Conservation (phyloP, 2,888 invertebrate genomes). For the Drosophila maculinotata region DNA sequence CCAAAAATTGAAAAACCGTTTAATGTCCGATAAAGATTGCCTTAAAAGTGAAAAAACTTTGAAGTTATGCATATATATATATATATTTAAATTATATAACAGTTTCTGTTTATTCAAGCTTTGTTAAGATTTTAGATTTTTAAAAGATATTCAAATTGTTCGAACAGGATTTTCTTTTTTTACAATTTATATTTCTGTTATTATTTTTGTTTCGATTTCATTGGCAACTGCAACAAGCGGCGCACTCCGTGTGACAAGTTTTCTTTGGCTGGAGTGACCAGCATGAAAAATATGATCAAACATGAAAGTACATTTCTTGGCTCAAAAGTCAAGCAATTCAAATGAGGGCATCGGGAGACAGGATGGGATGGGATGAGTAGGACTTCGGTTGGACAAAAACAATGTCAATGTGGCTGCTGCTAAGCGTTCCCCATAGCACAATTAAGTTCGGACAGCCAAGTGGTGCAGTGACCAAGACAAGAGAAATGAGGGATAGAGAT, state of each 20-base stretch:
- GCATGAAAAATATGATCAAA: constrained; percentile 42
- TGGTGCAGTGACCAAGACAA: constrained; percentile 4
- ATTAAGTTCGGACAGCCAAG: constrained; percentile 49
- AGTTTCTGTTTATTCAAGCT: no score
- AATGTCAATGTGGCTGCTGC: constrained; percentile 58
- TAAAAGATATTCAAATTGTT: not conserved
- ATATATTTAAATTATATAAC: no score
- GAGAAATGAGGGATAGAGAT: no score
- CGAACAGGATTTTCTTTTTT: constrained; percentile 3
- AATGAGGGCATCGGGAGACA: no score
- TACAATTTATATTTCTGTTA: constrained; percentile 6
- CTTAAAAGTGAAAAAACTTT: no score
- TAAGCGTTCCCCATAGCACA: constrained; percentile 58
- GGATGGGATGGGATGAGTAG: not conserved
- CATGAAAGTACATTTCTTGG: constrained; percentile 47
- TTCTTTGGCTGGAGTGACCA: constrained; percentile 26
- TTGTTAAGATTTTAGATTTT: no score
- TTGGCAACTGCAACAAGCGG: constrained; percentile 35
- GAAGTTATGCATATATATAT: no score
- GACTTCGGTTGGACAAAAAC: constrained; percentile 24
- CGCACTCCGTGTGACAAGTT: constrained; percentile 30
- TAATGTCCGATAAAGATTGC: no score
- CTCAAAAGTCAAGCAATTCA: constrained; percentile 61
- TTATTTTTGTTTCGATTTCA: constrained; percentile 1
- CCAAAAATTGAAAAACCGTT: not conserved